Evolutionary conservation across 2,888 invertebrate genomes (phyloP).

Genomic region (Tenthredo notha): DNA sequence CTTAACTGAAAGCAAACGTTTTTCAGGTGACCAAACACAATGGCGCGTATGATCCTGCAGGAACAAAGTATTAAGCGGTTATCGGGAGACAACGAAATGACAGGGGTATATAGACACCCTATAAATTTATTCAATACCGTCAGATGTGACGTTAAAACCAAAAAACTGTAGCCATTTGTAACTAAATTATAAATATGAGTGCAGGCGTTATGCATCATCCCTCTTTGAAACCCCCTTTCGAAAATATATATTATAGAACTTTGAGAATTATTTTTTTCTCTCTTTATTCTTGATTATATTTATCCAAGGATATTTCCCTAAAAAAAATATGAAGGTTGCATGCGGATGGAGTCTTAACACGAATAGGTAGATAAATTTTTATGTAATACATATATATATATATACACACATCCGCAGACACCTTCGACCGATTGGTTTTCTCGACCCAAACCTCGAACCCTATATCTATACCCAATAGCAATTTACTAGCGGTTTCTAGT

Average conservation of each 20-base stretch:
- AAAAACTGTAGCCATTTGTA: not conserved
- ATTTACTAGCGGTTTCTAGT: not conserved
- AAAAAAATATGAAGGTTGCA: not conserved
- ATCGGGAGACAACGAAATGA: not conserved
- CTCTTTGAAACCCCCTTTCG: not conserved
- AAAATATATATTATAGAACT: not conserved
- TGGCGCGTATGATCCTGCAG: not conserved
- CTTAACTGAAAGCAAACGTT: not conserved
- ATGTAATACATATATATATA: not conserved
- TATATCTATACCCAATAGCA: not conserved
- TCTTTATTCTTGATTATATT: not conserved
- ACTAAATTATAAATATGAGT: not conserved
- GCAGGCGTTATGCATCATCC: not conserved
- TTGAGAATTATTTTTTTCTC: not conserved
- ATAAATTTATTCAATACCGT: conserved; percentile 1
- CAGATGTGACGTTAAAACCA: not conserved
- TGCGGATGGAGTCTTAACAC: not conserved
- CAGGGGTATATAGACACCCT: conserved; percentile 15
- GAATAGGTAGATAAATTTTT: not conserved
- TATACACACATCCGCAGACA: not conserved
- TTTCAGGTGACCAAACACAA: not conserved
- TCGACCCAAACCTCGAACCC: conserved; percentile 3
- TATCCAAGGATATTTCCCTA: not conserved
- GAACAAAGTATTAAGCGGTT: not conserved
- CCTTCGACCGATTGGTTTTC: conserved; percentile 19